phyloP scores from a whole-genome alignment of 2,888 invertebrate species.

The Diogma glabrata region DNA sequence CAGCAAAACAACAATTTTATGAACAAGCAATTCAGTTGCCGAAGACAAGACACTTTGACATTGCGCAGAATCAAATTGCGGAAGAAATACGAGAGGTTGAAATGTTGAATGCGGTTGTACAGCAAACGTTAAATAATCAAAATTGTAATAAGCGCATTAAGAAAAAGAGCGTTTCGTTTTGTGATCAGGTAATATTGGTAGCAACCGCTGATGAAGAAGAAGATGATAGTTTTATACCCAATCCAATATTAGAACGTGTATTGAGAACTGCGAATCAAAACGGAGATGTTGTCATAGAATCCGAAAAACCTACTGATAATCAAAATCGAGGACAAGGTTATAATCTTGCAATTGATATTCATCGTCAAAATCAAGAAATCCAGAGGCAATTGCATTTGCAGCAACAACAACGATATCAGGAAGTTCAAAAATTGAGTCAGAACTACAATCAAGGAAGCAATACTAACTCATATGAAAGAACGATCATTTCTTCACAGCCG shows the following conservation, averaged over 20 bases:
- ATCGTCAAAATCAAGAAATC: conserved; percentile 24
- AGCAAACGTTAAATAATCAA: conserved; percentile 41
- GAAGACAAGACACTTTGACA: conserved; percentile 32
- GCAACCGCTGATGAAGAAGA: conserved; percentile 88
- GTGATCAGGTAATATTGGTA: conserved; percentile 85
- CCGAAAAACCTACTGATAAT: not conserved
- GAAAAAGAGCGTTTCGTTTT: conserved; percentile 91
- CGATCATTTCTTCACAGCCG: too few relatives aligned
- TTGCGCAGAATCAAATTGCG: conserved; percentile 41
- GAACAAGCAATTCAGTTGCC: conserved; percentile 19
- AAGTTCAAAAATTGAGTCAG: conserved; percentile 2
- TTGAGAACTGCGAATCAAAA: conserved; percentile 57
- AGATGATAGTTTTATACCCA: conserved; percentile 81
- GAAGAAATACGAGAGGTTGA: conserved; percentile 46
- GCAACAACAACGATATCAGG: conserved; percentile 20
- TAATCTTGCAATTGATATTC: conserved; percentile 1
- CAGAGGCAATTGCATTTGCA: conserved; percentile 27
- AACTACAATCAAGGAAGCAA: too few relatives aligned
- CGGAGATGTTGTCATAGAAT: not conserved
- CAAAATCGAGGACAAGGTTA: not conserved
- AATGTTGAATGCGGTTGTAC: conserved; percentile 42
- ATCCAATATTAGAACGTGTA: conserved; percentile 79
- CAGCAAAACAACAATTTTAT: not conserved
- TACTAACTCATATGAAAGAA: too few relatives aligned
- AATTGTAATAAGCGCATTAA: conserved; percentile 37